These are phyloP conservation scores for Toxotes chatareus DNA, from an alignment of 2,113 vertebrate species.

Conservation along the genomic window DNA sequence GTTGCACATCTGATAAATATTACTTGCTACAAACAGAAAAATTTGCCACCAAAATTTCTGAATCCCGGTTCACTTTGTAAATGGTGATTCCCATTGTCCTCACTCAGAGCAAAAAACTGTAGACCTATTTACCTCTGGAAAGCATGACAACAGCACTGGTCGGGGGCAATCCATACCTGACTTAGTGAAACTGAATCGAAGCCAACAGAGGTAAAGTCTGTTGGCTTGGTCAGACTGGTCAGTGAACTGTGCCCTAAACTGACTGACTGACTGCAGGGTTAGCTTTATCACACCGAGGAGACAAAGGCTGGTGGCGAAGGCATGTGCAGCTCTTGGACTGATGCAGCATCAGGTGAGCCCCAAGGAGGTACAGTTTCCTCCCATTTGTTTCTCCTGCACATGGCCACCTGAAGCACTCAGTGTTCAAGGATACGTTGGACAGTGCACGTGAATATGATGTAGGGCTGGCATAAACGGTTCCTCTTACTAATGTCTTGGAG, in stretches of 20 bases:
- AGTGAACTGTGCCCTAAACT: not conserved
- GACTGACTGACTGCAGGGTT: constrained; percentile 22
- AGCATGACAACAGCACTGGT: constrained; percentile 5
- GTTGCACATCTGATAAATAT: constrained; percentile 2
- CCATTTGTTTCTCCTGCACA: constrained; percentile 19
- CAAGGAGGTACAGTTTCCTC: constrained; percentile 15
- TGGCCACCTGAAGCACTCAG: constrained; percentile 4
- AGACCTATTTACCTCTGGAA: constrained; percentile 1
- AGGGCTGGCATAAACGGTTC: not conserved
- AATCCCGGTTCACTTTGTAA: not conserved
- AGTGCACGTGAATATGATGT: constrained; percentile 16
- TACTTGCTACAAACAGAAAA: not conserved
- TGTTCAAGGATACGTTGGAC: constrained; percentile 22
- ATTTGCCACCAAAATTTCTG: not conserved
- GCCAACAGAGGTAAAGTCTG: not conserved
- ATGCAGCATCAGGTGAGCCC: constrained; percentile 9
- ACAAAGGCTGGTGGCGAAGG: constrained; percentile 7
- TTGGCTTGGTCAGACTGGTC: not conserved
- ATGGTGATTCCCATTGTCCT: not conserved
- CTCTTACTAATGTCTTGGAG: constrained; percentile 1
- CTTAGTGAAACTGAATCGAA: constrained; percentile 11
- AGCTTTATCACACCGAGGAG: constrained; percentile 8
- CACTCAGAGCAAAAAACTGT: constrained; percentile 19
- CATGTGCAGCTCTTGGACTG: not conserved
- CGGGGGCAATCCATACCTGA: constrained; percentile 23